Evolutionary conservation across 1,140 invertebrate species (phyloP).

Genomic region (Calycopis cecrops): DNA sequence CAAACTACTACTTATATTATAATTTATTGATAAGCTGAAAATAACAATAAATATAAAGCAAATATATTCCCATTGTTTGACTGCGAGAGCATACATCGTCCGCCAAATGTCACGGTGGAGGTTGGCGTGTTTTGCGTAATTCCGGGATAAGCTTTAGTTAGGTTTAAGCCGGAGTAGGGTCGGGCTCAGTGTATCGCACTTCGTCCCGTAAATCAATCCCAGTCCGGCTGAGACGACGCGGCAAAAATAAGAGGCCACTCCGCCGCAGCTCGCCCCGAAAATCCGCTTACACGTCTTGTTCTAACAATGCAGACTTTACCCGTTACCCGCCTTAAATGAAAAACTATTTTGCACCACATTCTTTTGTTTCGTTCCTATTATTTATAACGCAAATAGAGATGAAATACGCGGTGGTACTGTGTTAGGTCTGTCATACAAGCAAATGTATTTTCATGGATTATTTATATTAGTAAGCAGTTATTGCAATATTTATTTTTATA

Average conservation of each 20-base stretch:
- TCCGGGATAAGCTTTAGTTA: constrained; percentile 49
- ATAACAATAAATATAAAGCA: neutral
- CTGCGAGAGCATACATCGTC: constrained; percentile 23
- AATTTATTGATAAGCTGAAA: no score
- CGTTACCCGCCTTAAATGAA: no score
- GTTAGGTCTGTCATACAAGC: no score
- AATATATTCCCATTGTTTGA: neutral
- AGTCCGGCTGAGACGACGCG: constrained; percentile 46
- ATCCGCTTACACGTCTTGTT: constrained; percentile 41
- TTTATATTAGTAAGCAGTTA: no score
- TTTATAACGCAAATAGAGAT: no score
- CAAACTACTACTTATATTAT: no score
- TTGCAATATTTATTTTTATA: no score
- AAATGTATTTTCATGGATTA: no score
- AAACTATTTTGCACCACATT: no score
- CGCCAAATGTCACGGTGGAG: constrained; percentile 41
- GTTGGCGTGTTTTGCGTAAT: constrained; percentile 55
- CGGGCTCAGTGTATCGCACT: constrained; percentile 39
- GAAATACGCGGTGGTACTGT: no score
- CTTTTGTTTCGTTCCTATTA: no score
- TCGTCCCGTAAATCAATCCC: constrained; percentile 61
- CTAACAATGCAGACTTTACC: constrained; percentile 30
- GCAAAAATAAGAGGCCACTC: constrained; percentile 53
- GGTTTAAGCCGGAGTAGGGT: constrained; percentile 49
- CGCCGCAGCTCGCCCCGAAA: constrained; percentile 35